Base-by-base conservation (phyloP, 37 sponge, comb jelly and placozoan genomes). In the Cladorhizidae sp. region DNA sequence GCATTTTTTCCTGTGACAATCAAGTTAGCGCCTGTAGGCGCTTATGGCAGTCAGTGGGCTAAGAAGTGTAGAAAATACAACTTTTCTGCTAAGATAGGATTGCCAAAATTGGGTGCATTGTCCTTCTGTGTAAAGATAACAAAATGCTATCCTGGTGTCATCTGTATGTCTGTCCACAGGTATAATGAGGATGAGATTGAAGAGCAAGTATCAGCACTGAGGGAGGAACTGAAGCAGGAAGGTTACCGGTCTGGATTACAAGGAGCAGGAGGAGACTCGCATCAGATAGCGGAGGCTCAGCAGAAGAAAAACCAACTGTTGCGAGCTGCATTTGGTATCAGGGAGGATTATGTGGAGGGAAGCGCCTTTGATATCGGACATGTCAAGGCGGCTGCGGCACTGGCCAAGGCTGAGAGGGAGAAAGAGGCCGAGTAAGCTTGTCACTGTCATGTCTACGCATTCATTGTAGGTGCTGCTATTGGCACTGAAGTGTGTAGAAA, bases 111-210 rank as follows among this genome's bases (percentile, higher is more conserved):
- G n/a, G n/a, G n/a, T n/a, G n/a, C n/a, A n/a, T n/a, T n/a, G n/a
- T n/a, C n/a, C n/a, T n/a, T n/a, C n/a, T n/a, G n/a, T n/a, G n/a
- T n/a, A n/a, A n/a, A n/a, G n/a, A n/a, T n/a, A n/a, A n/a, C n/a
- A n/a, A n/a, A n/a, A n/a, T n/a, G n/a, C n/a, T n/a, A n/a, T n/a
- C n/a, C n/a, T n/a, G n/a, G n/a, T n/a, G n/a, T n/a, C n/a, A n/a
- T n/a, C n/a, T 73, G 39, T 6, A 6, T 61, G 65, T 83, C 1
- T 26, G n/a, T 43, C 40, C 62, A 15, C 79, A 97, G 97, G 49
- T 86, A 89, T 67, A 40, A 90, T 41, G 97, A 97, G 35, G 76
- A 45, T 26, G 95, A 94, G 59, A 87, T 97, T 20, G 95, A 91
- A 21, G 41, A 80, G 51, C 61, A 85, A 39, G 89, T 97, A 31